Conservation (phyloP, 2,888 invertebrate genomes). For the Sylvicola fuscatus region DNA sequence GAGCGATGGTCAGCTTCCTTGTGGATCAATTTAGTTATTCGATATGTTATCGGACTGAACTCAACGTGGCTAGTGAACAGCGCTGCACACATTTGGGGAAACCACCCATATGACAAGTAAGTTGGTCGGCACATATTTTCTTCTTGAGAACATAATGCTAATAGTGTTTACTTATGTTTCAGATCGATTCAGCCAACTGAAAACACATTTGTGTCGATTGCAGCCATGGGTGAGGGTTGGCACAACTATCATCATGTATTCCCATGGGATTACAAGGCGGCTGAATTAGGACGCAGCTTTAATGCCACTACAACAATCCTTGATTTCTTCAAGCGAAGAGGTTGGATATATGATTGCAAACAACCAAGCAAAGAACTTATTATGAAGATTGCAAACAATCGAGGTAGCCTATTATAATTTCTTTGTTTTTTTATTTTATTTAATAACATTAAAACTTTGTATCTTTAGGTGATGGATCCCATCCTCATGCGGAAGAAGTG, state of each 20-base stretch:
- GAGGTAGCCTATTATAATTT: too few species aligned
- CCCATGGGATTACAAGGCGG: constrained; percentile 85
- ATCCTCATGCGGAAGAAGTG: constrained; percentile 11
- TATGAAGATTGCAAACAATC: constrained; percentile 33
- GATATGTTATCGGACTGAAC: constrained; percentile 56
- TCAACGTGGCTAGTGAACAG: constrained; percentile 83
- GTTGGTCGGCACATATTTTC: too few species aligned
- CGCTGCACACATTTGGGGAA: constrained; percentile 62
- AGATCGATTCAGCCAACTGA: constrained; percentile 62
- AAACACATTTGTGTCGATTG: constrained; percentile 47
- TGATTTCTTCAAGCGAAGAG: constrained; percentile 45
- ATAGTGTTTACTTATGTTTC: constrained; percentile 9
- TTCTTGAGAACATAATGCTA: neutral
- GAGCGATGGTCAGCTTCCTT: constrained; percentile 46
- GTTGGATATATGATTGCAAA: constrained; percentile 61
- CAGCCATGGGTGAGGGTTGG: constrained; percentile 75
- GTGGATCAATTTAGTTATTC: constrained; percentile 40
- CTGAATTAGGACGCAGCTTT: constrained; percentile 54
- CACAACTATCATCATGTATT: constrained; percentile 30
- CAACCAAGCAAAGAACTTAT: constrained; percentile 35
- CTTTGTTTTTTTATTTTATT: too few species aligned
- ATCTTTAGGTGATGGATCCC: constrained; percentile 17
- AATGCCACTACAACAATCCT: constrained; percentile 50
- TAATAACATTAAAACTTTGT: neutral
- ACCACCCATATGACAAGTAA: constrained; percentile 51